Conservation (phyloP, 2,888 invertebrate species). For the Leptinotarsa rubiginosa region DNA sequence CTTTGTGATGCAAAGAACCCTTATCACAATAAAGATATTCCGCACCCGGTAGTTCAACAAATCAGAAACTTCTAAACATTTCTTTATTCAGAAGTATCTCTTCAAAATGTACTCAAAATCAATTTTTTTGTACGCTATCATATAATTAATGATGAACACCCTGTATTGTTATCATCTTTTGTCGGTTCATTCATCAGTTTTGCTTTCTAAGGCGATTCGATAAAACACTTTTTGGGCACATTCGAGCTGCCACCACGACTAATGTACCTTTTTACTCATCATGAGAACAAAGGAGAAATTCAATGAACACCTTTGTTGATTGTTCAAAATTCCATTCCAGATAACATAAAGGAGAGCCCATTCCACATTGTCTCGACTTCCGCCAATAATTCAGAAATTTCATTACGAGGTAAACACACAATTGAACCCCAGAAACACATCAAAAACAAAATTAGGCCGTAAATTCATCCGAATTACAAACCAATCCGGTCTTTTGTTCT, state of each 20-base stretch:
- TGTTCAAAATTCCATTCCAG: conserved; percentile 34
- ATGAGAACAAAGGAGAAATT: conserved; percentile 33
- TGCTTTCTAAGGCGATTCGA: neutral
- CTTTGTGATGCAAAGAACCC: too few species aligned
- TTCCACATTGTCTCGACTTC: conserved; percentile 38
- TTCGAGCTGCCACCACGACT: neutral
- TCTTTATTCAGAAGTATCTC: too few species aligned
- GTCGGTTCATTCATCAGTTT: neutral
- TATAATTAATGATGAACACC: too few species aligned
- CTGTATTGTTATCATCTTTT: too few species aligned
- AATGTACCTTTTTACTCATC: conserved; percentile 6
- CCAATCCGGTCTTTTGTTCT: conserved; percentile 42
- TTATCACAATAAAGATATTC: too few species aligned
- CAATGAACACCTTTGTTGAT: conserved; percentile 35
- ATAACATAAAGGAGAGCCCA: conserved; percentile 36
- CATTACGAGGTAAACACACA: conserved; percentile 39
- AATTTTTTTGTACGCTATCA: too few species aligned
- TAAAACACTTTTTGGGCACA: neutral
- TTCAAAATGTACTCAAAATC: too few species aligned
- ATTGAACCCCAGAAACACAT: conserved; percentile 35
- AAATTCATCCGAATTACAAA: conserved; percentile 42
- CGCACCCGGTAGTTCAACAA: too few species aligned
- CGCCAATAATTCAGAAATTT: conserved; percentile 39
- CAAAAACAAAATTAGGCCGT: conserved; percentile 40
- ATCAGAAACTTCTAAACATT: too few species aligned